Evolutionary conservation across 2,888 invertebrate species (phyloP), one percentile per base, ranked within the genome.

Genomic region (Cyclophora albipunctata): DNA sequence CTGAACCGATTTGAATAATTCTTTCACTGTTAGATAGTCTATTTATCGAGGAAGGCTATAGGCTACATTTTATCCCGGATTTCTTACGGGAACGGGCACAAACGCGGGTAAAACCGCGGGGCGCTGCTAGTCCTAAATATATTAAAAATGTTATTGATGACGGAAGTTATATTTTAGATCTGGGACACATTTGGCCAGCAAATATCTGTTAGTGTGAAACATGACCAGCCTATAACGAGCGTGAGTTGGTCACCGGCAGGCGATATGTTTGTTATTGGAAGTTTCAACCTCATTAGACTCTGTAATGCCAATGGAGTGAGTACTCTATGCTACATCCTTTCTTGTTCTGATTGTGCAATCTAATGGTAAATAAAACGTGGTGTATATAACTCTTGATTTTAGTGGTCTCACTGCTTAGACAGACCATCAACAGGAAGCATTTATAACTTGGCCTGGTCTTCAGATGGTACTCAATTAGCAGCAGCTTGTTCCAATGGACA

Each of bases 321-420:
- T 84, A 5, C 7, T 3, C 43, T 4, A 41, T 3, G 35, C 34
- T 3, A 46, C 33, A 3, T 42, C 3, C 2, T 7, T 40, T 40
- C 40, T 2, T 7, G 40, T 5, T 3, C 3, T 7, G 40, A 3
- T 7, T 40, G 7, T 3, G 40, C 5, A 20, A 40, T 40, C 3
- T 3, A 5, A 3, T 7, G 7, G 40, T 40, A 3, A 40, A 40
- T 7, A 2, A 2, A 7, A 7, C 7, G 7, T 5, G 42, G 42
- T 42, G 42, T 42, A 2, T n/a, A 0, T 7, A 45, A 42, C 3
- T 44, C 50, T 42, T 46, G 0, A 34, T 66, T 67, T 42, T 69
- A 98, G 97, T 99, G 98, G 98, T 96, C 97, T 0, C 94, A 98
- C 78, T 95, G 95, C 46, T 88, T 98, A 58, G 98, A 98, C 61